Conservation (phyloP, 2,888 invertebrate genomes). For the Operophtera brumata region DNA sequence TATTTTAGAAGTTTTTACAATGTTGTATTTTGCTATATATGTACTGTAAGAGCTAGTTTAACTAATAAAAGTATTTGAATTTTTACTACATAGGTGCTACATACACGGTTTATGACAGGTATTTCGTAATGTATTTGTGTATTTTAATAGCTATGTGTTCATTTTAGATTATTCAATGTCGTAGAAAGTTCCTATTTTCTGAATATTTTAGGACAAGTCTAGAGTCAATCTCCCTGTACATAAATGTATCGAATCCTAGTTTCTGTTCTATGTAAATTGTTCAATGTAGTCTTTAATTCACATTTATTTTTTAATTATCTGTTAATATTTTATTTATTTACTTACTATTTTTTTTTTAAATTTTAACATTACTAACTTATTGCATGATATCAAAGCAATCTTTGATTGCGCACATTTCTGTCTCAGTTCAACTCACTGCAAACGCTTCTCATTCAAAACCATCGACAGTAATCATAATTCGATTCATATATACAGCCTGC, state of each 20-base stretch:
- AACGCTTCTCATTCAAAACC: slow-evolving; percentile 4
- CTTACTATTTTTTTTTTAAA: neutral
- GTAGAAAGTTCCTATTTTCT: slow-evolving; percentile 16
- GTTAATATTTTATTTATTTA: neutral
- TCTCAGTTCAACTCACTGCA: neutral
- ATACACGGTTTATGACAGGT: slow-evolving; percentile 31
- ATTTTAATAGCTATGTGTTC: slow-evolving; percentile 28
- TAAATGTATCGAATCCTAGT: slow-evolving; percentile 5
- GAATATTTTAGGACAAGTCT: slow-evolving; percentile 8
- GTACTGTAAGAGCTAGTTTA: slow-evolving; percentile 27
- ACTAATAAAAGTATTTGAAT: slow-evolving; percentile 26
- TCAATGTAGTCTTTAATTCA: slow-evolving; percentile 6
- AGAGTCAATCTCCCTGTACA: slow-evolving; percentile 12
- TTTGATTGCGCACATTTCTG: neutral
- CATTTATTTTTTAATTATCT: slow-evolving; percentile 3
- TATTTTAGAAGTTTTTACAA: slow-evolving; percentile 23
- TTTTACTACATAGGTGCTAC: slow-evolving; percentile 34
- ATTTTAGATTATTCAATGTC: slow-evolving; percentile 12
- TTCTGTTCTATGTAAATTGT: slow-evolving; percentile 5
- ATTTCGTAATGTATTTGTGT: slow-evolving; percentile 30
- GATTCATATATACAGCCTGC: neutral
- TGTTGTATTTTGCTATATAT: slow-evolving; percentile 21
- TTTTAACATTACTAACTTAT: slow-evolving; percentile 6
- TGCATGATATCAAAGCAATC: slow-evolving; percentile 5
- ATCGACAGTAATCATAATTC: neutral